Conservation (phyloP, 2,113 vertebrate genomes). For the Carollia perspicillata region DNA sequence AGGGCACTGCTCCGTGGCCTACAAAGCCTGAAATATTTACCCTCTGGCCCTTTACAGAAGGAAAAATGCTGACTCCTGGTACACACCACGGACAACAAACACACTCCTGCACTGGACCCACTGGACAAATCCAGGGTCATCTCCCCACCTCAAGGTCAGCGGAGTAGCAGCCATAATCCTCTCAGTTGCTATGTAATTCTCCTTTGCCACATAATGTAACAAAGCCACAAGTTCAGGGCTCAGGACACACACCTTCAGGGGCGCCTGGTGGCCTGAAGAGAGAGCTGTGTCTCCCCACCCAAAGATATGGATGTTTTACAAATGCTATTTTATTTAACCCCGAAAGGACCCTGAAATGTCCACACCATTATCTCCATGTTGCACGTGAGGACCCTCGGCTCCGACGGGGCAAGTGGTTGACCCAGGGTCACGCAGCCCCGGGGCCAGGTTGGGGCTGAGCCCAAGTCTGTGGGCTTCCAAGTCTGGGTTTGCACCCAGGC, state of each 20-base stretch:
- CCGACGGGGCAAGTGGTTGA: neutral
- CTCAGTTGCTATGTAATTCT: neutral
- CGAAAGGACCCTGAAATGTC: neutral
- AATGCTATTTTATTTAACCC: neutral
- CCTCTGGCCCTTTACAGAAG: neutral
- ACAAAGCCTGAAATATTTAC: neutral
- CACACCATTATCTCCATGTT: neutral
- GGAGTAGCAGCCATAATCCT: neutral
- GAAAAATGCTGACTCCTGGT: neutral
- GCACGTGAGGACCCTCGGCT: neutral
- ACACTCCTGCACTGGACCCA: neutral
- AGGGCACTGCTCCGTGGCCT: neutral
- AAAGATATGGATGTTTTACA: neutral
- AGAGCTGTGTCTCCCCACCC: neutral
- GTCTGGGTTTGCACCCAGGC: neutral
- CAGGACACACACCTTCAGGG: neutral
- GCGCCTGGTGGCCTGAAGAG: no score
- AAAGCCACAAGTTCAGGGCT: neutral
- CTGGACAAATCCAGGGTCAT: no score
- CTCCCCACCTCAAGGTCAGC: neutral
- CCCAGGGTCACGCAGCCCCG: neutral
- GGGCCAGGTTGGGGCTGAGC: neutral
- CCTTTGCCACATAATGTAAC: neutral
- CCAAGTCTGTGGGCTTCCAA: neutral
- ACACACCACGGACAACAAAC: neutral